Evolutionary conservation across 2,888 invertebrate genomes (phyloP), one percentile per base, ranked within the genome.

Genomic region (Malacosoma neustria): DNA sequence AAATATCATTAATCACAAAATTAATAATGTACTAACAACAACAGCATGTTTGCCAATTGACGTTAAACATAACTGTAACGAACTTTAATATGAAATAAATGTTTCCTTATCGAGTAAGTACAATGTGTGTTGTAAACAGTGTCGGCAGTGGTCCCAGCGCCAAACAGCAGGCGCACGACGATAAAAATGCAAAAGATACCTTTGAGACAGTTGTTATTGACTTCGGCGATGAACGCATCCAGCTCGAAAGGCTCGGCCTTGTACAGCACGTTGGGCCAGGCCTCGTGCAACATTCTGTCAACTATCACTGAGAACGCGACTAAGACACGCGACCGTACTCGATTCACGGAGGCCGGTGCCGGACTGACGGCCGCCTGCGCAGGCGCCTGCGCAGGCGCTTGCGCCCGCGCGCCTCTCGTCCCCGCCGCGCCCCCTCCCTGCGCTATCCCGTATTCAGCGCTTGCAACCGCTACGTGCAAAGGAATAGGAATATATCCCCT

Each of bases 191-290:
- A n/a, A n/a, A n/a, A n/a, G n/a, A 61, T 46, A 79, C 81, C 80
- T 72, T 79, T 76, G 14, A 61, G 38, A 43, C 58, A 67, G 52
- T 77, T 75, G 59, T 73, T 79, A 66, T 81, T 77, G 43, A 81
- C 76, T 45, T 84, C 82, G 0, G 71, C 70, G 36, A 82, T 72
- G 45, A 80, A 57, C 33, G 72, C 74, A 35, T 80, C 81, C 47
- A 82, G 49, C 48, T 77, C 79, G 59, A 60, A 62, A 43, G 61
- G 59, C 48, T 73, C 77, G 30, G 64, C 51, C 51, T 71, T 72
- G 48, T 59, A 64, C 67, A 67, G 72, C 48, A 57, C 60, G 41
- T 43, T 43, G 43, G 60, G 63, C 76, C 75, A 76, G 44, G 69
- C 58, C 46, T 82, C 82, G 70, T 81, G 76, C 51, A 82, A 57